phyloP scores from a whole-genome alignment of 2,797 vertebrate genomes.

The Petrocephalus sullivani region DNA sequence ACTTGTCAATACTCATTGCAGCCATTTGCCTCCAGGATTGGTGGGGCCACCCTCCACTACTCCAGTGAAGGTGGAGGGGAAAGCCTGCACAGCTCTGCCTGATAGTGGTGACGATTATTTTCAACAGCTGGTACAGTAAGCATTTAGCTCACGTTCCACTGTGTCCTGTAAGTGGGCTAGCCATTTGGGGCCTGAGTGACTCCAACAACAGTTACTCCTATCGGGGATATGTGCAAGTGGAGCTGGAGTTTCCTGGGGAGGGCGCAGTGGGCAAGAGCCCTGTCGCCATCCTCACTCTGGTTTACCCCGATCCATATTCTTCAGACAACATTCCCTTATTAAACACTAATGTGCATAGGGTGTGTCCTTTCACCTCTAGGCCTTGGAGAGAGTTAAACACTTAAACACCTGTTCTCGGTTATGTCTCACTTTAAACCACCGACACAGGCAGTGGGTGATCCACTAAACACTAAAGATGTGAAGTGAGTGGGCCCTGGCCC shows the following conservation, averaged over 20 bases:
- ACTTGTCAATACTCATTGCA: not conserved
- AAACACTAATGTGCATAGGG: conserved; percentile 13
- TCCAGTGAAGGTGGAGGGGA: not conserved
- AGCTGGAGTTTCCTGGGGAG: conserved; percentile 15
- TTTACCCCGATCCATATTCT: conserved; percentile 16
- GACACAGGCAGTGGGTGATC: not conserved
- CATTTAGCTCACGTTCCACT: conserved; percentile 16
- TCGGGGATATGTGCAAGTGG: conserved; percentile 29
- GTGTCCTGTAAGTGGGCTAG: conserved; percentile 14
- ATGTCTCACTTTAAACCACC: not conserved
- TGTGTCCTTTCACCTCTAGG: not conserved
- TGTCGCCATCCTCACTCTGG: conserved; percentile 17
- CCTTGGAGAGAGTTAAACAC: too few relatives aligned
- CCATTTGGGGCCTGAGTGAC: conserved; percentile 29
- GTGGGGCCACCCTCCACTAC: not conserved
- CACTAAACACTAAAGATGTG: not conserved
- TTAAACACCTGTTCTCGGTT: not conserved
- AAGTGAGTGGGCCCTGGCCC: not conserved
- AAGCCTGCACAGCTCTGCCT: not conserved
- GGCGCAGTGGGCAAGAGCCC: not conserved
- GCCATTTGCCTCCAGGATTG: conserved; percentile 14
- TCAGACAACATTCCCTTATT: not conserved
- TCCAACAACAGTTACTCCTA: conserved; percentile 19
- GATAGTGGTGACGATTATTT: not conserved
- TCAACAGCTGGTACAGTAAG: not conserved